A percentile compares a stretch with the other conserved stretches of the same genome.
Conservation (phyloP, 2,888 invertebrate species). For the Hirtodrosophila confusa region DNA sequence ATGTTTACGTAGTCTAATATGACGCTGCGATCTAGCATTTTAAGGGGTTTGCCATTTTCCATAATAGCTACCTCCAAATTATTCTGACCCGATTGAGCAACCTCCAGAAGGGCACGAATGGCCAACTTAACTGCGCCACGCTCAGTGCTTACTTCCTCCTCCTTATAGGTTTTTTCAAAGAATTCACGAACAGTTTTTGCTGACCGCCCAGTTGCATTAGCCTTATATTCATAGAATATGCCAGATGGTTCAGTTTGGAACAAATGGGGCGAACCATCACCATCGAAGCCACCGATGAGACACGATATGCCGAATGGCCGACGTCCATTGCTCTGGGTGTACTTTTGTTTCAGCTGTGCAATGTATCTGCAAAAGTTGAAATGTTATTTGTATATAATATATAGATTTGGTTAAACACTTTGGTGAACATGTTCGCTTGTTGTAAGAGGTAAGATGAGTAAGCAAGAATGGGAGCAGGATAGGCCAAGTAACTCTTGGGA, state of each 20-base stretch:
- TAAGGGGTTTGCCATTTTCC: slow-evolving; percentile 89
- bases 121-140: slow-evolving; percentile 97
- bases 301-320: slow-evolving; percentile 99
- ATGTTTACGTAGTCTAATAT: slow-evolving; percentile 97
- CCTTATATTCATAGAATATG: slow-evolving; percentile 99
- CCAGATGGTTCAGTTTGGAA: slow-evolving; percentile 99
- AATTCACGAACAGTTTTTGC: slow-evolving; percentile 99
- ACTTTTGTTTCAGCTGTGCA: slow-evolving; percentile 94
- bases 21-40: slow-evolving; percentile 96
- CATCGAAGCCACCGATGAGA: slow-evolving; percentile 98
- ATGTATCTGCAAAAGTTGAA: slow-evolving; percentile 85
- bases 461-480: too few species aligned
- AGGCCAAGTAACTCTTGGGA: too few species aligned
- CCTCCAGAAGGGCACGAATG: slow-evolving; percentile 97
- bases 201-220: slow-evolving; percentile 99
- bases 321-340: slow-evolving; percentile 99
- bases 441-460: too few species aligned
- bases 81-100: slow-evolving; percentile 99
- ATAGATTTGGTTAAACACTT: too few species aligned
- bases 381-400: too few species aligned
- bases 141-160: slow-evolving; percentile 92
- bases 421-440: too few species aligned
- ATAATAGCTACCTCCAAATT: slow-evolving; percentile 99
- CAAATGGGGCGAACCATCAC: slow-evolving; percentile 97
- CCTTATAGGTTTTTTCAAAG: slow-evolving; percentile 97